phyloP scores from a whole-genome alignment of 2,888 invertebrate genomes.

The Coleophora deauratella region DNA sequence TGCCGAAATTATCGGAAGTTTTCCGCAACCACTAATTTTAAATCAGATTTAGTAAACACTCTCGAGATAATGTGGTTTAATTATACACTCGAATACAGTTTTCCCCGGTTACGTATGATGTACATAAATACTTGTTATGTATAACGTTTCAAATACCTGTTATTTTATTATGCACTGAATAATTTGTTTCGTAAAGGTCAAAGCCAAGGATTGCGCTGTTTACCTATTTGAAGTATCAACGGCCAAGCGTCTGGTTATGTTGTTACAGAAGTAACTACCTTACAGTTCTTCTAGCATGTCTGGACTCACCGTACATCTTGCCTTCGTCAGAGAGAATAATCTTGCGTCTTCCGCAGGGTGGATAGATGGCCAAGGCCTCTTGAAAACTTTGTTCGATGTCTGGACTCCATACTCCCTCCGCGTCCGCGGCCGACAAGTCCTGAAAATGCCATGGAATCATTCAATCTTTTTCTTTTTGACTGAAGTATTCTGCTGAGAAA shows the following conservation, averaged over 20 bases:
- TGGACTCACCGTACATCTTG: constrained; percentile 99
- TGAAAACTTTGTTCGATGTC: constrained; percentile 99
- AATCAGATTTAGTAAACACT: no score
- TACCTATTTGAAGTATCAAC: no score
- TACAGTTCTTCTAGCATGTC: neutral
- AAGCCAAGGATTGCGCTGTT: neutral
- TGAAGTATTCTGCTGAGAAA: no score
- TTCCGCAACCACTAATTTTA: no score
- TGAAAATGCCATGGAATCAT: constrained; percentile 60
- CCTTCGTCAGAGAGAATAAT: constrained; percentile 99
- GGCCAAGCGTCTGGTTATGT: no score
- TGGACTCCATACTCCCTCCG: constrained; percentile 99
- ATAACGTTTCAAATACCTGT: neutral
- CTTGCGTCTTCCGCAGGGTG: constrained; percentile 99
- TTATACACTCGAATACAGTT: no score
- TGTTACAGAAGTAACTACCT: no score
- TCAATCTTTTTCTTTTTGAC: no score
- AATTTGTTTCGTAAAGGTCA: constrained; percentile 3
- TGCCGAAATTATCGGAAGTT: no score
- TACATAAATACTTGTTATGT: no score
- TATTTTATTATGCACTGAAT: neutral
- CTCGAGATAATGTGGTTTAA: no score
- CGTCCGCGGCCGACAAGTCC: constrained; percentile 96
- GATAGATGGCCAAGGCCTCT: constrained; percentile 99
- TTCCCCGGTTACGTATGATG: no score